These are phyloP conservation scores for Palythoa grandiflora DNA, from an alignment of 92 coral and sea anemone species.

Conservation along the genomic window DNA sequence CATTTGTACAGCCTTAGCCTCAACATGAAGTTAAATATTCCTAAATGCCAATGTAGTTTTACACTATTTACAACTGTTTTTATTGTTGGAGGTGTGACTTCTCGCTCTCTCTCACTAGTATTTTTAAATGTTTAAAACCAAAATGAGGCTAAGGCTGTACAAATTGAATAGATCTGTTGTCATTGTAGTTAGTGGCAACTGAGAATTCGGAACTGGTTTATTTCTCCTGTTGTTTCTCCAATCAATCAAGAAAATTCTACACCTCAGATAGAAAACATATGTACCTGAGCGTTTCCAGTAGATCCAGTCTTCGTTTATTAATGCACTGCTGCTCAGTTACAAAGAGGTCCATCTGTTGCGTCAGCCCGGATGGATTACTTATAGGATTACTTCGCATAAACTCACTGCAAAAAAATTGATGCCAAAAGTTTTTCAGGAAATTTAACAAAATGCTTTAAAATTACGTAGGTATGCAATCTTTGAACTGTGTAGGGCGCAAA, in stretches of 20 bases:
- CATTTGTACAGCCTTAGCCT: too few species aligned
- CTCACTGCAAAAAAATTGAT: conserved; percentile 63
- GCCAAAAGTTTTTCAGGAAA: not conserved
- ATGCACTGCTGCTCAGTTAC: conserved; percentile 78
- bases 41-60: too few species aligned
- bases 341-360: conserved; percentile 76
- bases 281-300: conserved; percentile 90
- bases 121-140: too few species aligned
- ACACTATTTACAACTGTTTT: too few species aligned
- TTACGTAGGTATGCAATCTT: not conserved
- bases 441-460: not conserved
- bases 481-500: too few species aligned
- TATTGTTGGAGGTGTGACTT: too few species aligned
- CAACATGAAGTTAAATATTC: too few species aligned
- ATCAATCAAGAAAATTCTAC: not conserved
- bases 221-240: not conserved
- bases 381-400: conserved; percentile 82
- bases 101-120: too few species aligned
- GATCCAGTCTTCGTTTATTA: conserved; percentile 82
- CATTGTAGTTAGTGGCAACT: too few species aligned
- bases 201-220: too few species aligned
- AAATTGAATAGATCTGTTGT: too few species aligned
- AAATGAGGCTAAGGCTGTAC: too few species aligned
- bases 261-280: not conserved
- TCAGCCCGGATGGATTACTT: conserved; percentile 84